Evolutionary conservation across 1,140 invertebrate genomes (phyloP), one percentile per base, ranked within the genome.

Genomic region (Bicyclus anynana): DNA sequence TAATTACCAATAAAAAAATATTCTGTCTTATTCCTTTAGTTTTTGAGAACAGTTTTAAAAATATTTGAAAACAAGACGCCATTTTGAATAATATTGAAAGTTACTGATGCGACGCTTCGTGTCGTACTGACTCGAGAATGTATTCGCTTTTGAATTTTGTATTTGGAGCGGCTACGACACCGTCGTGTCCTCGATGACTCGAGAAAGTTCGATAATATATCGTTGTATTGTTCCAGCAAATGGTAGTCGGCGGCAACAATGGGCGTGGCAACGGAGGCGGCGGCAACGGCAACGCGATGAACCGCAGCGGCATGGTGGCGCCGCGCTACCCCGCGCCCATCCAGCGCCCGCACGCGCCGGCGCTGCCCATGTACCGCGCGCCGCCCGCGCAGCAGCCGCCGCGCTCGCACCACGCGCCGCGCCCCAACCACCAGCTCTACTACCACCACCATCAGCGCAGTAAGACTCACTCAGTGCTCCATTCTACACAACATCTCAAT

Each of bases 241-340:
- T 83, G 67, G 65, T 80, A 49, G 72, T 81, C 56, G 75, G 73
- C 58, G 71, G 74, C 20, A 67, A 67, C 21, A 40, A 40, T 14
- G 37, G 37, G 1, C 37, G 65, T 60, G 13, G 64, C 55, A 40
- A 40, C 14, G 37, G 37, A 16, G 57, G 78, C 1, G 68, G 72
- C 55, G 70, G 74, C 29, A 59, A 69, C 53, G 72, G 72, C 18
- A 67, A 73, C 33, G 74, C 73, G 38, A 72, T 82, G 76, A 66
- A 59, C 18, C 77, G 81, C 64, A 80, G 72, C 42, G 76, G 72
- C 5, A 63, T 74, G 65, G 66, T 59, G 7, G 72, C 79, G 49
- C 78, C 80, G 69, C 82, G 87, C 27, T 89, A 89, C 70, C 87
- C 87, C 10, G 76, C 85, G 67, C 87, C 85, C 55, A 89, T 89